Evolutionary conservation across 2,797 vertebrate species (phyloP), one percentile per base, ranked within the genome.

Genomic region (Philypnodon macrostomus): DNA sequence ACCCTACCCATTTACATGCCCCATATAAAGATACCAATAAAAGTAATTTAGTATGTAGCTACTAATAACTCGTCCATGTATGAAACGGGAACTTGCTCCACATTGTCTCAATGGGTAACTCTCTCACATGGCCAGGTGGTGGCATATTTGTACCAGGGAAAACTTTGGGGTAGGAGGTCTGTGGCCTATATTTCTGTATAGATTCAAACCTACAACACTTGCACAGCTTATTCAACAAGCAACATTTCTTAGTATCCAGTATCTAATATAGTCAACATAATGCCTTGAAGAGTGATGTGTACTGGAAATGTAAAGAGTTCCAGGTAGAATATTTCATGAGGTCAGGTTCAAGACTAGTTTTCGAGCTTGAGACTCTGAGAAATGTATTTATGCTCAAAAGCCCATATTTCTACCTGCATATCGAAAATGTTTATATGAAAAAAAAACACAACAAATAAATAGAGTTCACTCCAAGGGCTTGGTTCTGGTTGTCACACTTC

Each of bases 331-430:
- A 44, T 34, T 11, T 30, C 7, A 10, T 8, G 5, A 13, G 5
- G 8, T 70, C 48, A 81, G 69, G 72, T 83, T 39, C 61, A 79
- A 58, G 70, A 76, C 40, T 42, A 29, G n/a, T n/a, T n/a, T n/a
- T n/a, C n/a, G 5, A 40, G 60, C 42, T 63, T 31, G 35, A 70
- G 29, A 36, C 33, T 32, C 5, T 8, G 26, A 48, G 24, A 32
- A 78, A 77, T 88, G 85, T 86, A 74, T 87, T 76, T 80, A 79
- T 62, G 27, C 18, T 36, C 42, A 27, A 38, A 61, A 27, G 65
- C 77, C 88, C 71, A 14, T 88, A 79, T 89, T 90, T 86, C 59
- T 71, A 89, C 83, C 87, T 72, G 77, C 77, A 87, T 69, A 63
- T 63, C 68, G 42, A 55, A 57, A 29, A 41, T 89, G 86, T 88